These are phyloP conservation scores for Oreochromis aureus DNA, from an alignment of 2,113 vertebrate genomes.

Conservation along the genomic window DNA sequence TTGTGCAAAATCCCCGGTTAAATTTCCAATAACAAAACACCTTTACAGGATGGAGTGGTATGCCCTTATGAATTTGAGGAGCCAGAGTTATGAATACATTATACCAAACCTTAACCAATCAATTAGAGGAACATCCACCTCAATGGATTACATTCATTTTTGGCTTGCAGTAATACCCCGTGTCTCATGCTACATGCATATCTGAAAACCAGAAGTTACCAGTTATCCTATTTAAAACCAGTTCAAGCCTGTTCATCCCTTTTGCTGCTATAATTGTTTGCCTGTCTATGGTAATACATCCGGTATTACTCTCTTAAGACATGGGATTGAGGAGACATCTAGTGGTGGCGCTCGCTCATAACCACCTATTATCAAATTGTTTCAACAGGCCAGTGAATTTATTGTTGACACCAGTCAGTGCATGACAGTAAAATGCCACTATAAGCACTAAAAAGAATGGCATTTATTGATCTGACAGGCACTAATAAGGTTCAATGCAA, in stretches of 20 bases:
- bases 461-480: not conserved
- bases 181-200: not conserved
- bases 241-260: not conserved
- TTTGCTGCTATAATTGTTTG: not conserved
- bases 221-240: not conserved
- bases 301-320: not conserved
- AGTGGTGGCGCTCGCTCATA: constrained; percentile 31
- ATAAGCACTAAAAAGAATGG: not conserved
- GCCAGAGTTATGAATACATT: not conserved
- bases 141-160: not conserved
- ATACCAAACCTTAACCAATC: not conserved
- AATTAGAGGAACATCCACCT: not conserved
- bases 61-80: not conserved
- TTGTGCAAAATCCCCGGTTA: not conserved
- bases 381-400: not conserved
- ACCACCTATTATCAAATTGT: not conserved
- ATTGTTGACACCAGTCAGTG: not conserved
- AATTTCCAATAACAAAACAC: constrained; percentile 1
- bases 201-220: not conserved
- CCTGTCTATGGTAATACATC: not conserved
- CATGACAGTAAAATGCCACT: not conserved
- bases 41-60: not conserved
- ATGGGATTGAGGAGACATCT: constrained; percentile 52
- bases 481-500: not conserved
- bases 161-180: not conserved